Evolutionary conservation across 1,140 invertebrate species (phyloP).

Genomic region (Panonychus citri): DNA sequence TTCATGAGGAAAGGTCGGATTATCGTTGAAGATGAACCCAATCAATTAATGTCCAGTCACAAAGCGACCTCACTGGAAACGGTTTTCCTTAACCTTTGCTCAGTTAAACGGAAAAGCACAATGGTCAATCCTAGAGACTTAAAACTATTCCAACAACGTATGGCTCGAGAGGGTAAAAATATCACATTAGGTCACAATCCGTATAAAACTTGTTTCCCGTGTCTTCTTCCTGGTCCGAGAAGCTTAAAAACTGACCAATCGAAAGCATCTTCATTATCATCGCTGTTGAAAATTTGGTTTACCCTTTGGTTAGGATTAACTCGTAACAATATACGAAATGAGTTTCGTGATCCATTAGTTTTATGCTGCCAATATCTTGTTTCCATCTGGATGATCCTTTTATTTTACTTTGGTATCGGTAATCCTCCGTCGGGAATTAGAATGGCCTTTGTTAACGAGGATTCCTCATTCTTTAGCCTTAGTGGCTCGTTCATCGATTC

Average conservation of each 20-base stretch:
- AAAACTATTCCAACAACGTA: neutral
- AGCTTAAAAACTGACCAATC: conserved; percentile 9
- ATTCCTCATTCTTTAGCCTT: neutral
- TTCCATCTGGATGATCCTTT: conserved; percentile 68
- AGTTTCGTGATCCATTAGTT: neutral
- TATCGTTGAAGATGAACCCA: conserved; percentile 5
- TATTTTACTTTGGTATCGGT: conserved; percentile 82
- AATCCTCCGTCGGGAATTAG: conserved; percentile 57
- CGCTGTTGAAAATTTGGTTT: neutral
- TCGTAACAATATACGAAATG: neutral
- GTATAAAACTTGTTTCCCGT: neutral
- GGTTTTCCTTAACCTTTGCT: conserved; percentile 7
- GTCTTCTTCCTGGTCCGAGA: conserved; percentile 3
- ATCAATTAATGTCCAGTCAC: neutral
- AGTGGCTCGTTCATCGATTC: neutral
- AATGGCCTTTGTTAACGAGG: conserved; percentile 44
- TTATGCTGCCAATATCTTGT: neutral
- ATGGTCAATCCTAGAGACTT: neutral
- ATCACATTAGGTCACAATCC: neutral
- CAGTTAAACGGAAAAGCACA: neutral
- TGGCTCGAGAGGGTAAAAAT: neutral
- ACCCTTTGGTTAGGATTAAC: neutral
- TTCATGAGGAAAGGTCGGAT: conserved; percentile 4
- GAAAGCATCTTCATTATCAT: neutral
- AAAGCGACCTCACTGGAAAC: neutral